Conservation (phyloP, 1,140 invertebrate genomes). For the Drosophila orena region DNA sequence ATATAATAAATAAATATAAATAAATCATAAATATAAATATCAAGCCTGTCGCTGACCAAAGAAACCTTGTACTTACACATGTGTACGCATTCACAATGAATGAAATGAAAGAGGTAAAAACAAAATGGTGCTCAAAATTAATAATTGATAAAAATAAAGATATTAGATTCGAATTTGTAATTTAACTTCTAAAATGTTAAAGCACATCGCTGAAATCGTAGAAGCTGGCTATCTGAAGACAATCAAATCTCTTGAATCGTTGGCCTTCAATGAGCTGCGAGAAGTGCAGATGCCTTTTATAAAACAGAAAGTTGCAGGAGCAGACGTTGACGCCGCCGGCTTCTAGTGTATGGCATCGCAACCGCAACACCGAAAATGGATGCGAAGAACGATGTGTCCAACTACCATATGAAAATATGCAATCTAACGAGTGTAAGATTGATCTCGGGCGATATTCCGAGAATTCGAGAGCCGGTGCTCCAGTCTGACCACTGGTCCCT, state of each 20-base stretch:
- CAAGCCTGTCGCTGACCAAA: too few species aligned
- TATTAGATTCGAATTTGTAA: too few species aligned
- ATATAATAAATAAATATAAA: too few species aligned
- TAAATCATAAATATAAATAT: too few species aligned
- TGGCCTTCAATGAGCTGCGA: constrained; percentile 17
- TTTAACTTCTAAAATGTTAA: too few species aligned
- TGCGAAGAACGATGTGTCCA: constrained; percentile 71
- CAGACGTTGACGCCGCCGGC: constrained; percentile 40
- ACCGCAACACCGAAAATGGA: constrained; percentile 70
- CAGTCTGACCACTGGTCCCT: constrained; percentile 35
- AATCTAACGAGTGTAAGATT: constrained; percentile 77
- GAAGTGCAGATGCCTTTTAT: constrained; percentile 24
- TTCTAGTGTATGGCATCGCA: constrained; percentile 19
- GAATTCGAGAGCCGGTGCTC: constrained; percentile 52
- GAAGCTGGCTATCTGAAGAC: constrained; percentile 7
- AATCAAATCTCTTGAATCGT: constrained; percentile 52
- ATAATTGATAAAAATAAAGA: too few species aligned
- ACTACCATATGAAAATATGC: constrained; percentile 82
- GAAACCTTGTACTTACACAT: too few species aligned
- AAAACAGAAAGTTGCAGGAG: constrained; percentile 44
- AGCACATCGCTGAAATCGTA: neutral
- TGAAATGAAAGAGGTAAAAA: too few species aligned
- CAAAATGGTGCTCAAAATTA: too few species aligned
- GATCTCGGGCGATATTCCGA: constrained; percentile 76
- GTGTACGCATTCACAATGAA: too few species aligned